A percentile compares a stretch with the other conserved stretches of the same genome.
Evolutionary conservation across 2,113 vertebrate species (phyloP).

Genomic region (Poecilia latipinna): DNA sequence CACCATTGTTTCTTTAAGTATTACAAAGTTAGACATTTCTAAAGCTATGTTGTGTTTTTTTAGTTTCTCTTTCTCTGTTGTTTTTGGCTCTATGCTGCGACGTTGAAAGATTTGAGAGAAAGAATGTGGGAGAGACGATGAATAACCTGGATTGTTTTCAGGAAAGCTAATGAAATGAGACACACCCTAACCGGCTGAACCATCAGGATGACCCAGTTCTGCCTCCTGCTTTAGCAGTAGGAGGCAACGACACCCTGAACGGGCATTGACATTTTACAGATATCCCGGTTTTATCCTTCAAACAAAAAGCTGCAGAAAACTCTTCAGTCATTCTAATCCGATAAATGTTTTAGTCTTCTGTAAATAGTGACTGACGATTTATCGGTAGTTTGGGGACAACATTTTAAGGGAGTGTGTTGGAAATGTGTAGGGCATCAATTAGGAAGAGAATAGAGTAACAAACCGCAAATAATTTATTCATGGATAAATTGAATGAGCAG

Average conservation of each 20-base stretch:
- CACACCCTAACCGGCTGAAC: conserved; percentile 13
- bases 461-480: no score
- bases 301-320: neutral
- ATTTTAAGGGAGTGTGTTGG: neutral
- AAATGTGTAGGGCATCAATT: neutral
- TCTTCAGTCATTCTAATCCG: neutral
- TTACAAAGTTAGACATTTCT: neutral
- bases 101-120: neutral
- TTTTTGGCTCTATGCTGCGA: neutral
- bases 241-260: neutral
- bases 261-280: neutral
- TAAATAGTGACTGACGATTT: neutral
- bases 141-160: conserved; percentile 4
- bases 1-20: neutral
- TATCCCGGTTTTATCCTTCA: neutral
- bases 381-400: neutral
- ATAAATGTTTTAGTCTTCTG: neutral
- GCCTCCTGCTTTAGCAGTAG: neutral
- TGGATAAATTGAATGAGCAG: no score
- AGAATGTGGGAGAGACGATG: neutral
- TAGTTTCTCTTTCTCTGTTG: neutral
- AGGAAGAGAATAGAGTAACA: neutral
- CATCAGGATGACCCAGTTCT: conserved; percentile 14
- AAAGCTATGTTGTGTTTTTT: no score
- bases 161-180: conserved; percentile 13